Base-by-base conservation (phyloP, 2,888 invertebrate species). In the Hirtodrosophila trivittata region DNA sequence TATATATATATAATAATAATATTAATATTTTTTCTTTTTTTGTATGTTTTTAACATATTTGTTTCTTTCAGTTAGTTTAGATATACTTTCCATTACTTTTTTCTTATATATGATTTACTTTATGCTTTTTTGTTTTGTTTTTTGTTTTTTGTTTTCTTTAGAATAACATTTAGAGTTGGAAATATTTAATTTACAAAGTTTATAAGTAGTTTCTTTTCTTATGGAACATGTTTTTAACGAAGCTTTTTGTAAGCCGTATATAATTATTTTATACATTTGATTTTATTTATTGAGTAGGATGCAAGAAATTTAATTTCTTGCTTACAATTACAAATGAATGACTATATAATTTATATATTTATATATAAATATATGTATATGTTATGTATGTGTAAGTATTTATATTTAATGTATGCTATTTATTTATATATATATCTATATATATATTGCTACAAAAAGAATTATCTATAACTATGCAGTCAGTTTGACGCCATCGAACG, bases 301-400 rank as follows among this genome's bases (percentile, higher is more conserved):
- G 62, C 84, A 86, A 86, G 81, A 81, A 81, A 81, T 81, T 81
- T 30, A 13, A 81, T 81, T 81, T 81, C 81, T 64, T 71, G 84
- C 60, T 71, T 65, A 65, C 16, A 60, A 63, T 77, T 63, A 58
- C 32, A 50, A 43, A 3, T 69, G 64, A 69, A 69, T 71, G 71
- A 66, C 65, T 77, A 64, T 62, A 66, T 63, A 55, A 54, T 43
- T 51, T 51, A 41, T 69, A 54, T 55, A 30, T 70, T 47, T 62
- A 70, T 50, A 25, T 49, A 37, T 50, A 10, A 26, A 10, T 46
- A n/a, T 28, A 28, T 38, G 42, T 45, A 9, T 55, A 26, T 37
- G n/a, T n/a, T n/a, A 10, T 25, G 35, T 41, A 30, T 14, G 30
- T 42, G 39, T 56, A 54, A n/a, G n/a, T 28, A 38, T 51, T 35